These are phyloP conservation scores for Oncorhynchus tshawytscha DNA, from an alignment of 2,113 vertebrate genomes.

Conservation along the genomic window DNA sequence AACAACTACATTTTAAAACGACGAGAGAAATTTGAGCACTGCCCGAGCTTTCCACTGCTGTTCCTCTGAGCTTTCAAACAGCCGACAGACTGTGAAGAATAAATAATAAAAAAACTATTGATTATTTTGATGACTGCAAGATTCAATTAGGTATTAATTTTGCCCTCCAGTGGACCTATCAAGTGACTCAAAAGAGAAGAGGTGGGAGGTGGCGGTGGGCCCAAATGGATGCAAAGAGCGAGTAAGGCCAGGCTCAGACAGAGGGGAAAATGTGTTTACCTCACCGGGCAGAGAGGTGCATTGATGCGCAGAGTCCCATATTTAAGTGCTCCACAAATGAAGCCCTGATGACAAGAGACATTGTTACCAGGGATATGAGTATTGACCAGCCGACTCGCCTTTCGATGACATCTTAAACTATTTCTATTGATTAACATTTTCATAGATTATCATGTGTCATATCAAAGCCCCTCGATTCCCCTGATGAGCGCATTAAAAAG, in stretches of 20 bases:
- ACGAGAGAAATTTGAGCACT: constrained; percentile 61
- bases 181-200: constrained; percentile 92
- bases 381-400: constrained; percentile 92
- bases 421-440: constrained; percentile 99
- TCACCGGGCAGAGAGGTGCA: constrained; percentile 85
- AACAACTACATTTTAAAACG: constrained; percentile 98
- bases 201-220: constrained; percentile 43
- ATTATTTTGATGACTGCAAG: constrained; percentile 99
- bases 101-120: constrained; percentile 99
- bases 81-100: constrained; percentile 99
- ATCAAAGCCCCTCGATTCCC: constrained; percentile 85
- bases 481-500: constrained; percentile 92
- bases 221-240: constrained; percentile 87
- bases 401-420: constrained; percentile 91
- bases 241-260: constrained; percentile 90
- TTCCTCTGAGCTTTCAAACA: constrained; percentile 96
- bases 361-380: constrained; percentile 94
- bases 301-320: constrained; percentile 92
- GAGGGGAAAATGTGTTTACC: constrained; percentile 97
- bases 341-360: constrained; percentile 94
- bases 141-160: constrained; percentile 99
- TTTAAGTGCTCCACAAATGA: constrained; percentile 97
- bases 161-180: constrained; percentile 99
- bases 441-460: constrained; percentile 99
- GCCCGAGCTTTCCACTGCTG: constrained; percentile 82